Evolutionary conservation across 2,113 vertebrate genomes (phyloP), one percentile per base, ranked within the genome.

Genomic region (Myotis lucifugus): DNA sequence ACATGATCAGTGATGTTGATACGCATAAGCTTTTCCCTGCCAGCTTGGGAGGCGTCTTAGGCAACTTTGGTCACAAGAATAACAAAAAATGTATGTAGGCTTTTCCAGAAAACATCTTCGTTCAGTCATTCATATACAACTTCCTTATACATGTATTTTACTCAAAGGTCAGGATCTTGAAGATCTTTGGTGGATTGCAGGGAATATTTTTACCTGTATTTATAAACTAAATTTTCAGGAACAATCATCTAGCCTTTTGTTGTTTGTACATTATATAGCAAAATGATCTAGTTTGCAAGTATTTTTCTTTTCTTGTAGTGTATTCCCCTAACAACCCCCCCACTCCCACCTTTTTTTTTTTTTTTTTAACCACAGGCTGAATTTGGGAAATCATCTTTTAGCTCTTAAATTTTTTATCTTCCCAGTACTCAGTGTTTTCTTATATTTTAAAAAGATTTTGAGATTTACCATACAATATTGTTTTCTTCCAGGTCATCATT

Each of bases 381-480:
- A 74, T 93, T 93, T 91, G 56, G 50, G 85, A 69, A 93, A 34
- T 92, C 11, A 3, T 91, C 5, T 14, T 88, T 48, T 72, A 84
- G 66, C 27, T 74, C 23, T 72, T 93, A 76, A 84, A 42, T 95
- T 89, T 95, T 89, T 87, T n/a, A 29, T 48, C 12, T 91, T 94
- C 3, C n/a, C 42, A 21, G 18, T 91, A 48, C 54, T 85, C 42
- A 14, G 1, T 85, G 46, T 93, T 94, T 88, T 29, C 21, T 85
- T 79, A 72, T 61, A 37, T 56, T 96, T 77, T 2, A 70, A 82
- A 85, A 85, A 8, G n/a, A 50, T 76, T 90, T 90, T 79, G n/a
- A 73, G 27, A 42, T 86, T 56, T 56, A 21, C 13, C 34, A 42
- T 42, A 85, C 8, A 8, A 3, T 95, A 25, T 2, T 79, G 40